phyloP scores from a whole-genome alignment of 2,797 vertebrate genomes.

The Sarcophilus harrisii region DNA sequence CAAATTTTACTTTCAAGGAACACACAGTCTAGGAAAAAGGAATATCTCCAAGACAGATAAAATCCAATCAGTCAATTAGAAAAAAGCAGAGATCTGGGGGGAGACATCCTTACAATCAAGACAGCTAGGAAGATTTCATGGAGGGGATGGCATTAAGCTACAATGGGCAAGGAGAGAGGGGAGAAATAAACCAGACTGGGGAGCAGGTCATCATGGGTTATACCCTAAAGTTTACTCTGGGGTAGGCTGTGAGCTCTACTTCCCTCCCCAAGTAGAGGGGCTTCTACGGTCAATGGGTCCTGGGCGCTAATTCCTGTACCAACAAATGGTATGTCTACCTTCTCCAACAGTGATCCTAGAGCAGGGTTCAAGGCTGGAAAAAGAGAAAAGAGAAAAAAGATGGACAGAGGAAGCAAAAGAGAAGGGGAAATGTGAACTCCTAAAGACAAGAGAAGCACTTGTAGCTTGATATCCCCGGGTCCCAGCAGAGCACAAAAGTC shows the following conservation, averaged over 20 bases:
- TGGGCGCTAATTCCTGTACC: neutral
- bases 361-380: neutral
- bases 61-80: neutral
- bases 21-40: neutral
- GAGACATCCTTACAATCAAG: neutral
- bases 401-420: neutral
- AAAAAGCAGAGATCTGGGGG: neutral
- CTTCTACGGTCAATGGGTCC: neutral
- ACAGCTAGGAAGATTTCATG: neutral
- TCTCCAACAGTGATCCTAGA: neutral
- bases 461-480: neutral
- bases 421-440: neutral
- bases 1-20: neutral
- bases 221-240: neutral
- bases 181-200: neutral
- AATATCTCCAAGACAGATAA: neutral
- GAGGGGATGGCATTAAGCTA: neutral
- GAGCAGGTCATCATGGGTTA: neutral
- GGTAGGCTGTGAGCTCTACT: neutral
- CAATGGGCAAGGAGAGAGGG: constrained; percentile 16
- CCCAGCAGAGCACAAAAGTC: constrained; percentile 20
- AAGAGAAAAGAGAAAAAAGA: neutral
- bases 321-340: neutral
- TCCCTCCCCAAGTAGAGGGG: neutral
- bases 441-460: neutral